Conservation (phyloP, 23 tunicate species). For the Styela clava region DNA sequence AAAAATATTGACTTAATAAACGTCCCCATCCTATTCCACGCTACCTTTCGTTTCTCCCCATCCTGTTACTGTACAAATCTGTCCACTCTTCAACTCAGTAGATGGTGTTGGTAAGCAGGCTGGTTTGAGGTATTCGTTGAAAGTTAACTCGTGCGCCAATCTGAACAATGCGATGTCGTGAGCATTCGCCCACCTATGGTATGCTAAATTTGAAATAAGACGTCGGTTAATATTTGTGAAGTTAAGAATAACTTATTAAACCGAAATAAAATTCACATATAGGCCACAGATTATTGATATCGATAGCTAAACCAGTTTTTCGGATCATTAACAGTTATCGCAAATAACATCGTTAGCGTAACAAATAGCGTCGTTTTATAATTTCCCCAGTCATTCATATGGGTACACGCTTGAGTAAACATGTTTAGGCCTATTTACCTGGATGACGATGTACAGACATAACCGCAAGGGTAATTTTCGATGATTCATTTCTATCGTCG, state of each 20-base stretch:
- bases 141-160: neutral
- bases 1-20: too few relatives aligned
- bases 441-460: neutral
- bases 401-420: too few relatives aligned
- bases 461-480: neutral
- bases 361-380: too few relatives aligned
- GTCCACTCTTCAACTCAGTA: slow-evolving; percentile 6
- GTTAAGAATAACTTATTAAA: too few relatives aligned
- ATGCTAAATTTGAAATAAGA: neutral
- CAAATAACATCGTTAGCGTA: too few relatives aligned
- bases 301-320: too few relatives aligned
- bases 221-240: neutral
- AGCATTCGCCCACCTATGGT: neutral
- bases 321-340: too few relatives aligned
- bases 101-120: slow-evolving; percentile 34
- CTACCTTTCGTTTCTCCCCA: slow-evolving; percentile 48
- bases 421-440: too few relatives aligned
- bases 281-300: too few relatives aligned
- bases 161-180: slow-evolving; percentile 31
- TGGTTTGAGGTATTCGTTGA: slow-evolving; percentile 23
- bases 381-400: too few relatives aligned
- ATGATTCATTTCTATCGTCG: neutral
- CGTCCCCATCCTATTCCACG: too few relatives aligned
- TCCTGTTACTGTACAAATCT: slow-evolving; percentile 31
- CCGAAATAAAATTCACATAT: too few relatives aligned